Evolutionary conservation across 2,113 vertebrate species (phyloP), one percentile per base, ranked within the genome.

Genomic region (Myxocyprinus asiaticus): DNA sequence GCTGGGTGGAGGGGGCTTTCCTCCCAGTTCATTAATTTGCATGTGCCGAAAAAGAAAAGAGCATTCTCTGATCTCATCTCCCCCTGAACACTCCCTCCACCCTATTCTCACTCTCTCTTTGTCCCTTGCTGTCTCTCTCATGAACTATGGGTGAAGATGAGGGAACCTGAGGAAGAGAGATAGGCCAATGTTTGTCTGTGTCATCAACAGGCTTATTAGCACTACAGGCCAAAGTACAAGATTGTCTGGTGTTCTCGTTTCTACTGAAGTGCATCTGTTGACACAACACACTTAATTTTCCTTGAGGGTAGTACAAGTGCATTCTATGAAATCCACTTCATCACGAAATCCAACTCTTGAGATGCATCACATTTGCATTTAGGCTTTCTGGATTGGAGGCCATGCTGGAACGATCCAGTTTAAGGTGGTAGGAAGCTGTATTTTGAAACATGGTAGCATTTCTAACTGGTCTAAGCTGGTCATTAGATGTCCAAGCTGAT

Each of bases 21-120:
- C 43, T 15, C 11, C 45, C 12, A 53, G 47, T 76, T 79, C 81
- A 78, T 78, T 76, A 83, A 90, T 92, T 88, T 89, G 87, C 87
- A 89, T 88, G 82, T 74, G 84, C 89, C 83, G 59, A 74, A 62
- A 63, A 82, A 71, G 68, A 78, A 85, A 71, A 81, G 10, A 59
- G 61, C 33, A 72, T 63, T 55, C 56, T 77, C 67, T 59, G 17
- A 71, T 74, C 48, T 80, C 83, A 48, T 61, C 67, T 53, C 33
- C 17, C 17, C 22, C 22, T 33, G 22, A 33, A 33, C 22, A 33
- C 22, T 33, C 45, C 48, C 67, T 69, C 45, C 66, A 67, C 51
- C 67, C 33, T 59, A 78, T 55, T 45, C 58, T 83, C 1, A 33
- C 3, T 33, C 22, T 33, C 22, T 33, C 22, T 33, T 3, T 33